phyloP scores from a whole-genome alignment of 1,140 invertebrate genomes.

The Drosophila pseudoananassae region DNA sequence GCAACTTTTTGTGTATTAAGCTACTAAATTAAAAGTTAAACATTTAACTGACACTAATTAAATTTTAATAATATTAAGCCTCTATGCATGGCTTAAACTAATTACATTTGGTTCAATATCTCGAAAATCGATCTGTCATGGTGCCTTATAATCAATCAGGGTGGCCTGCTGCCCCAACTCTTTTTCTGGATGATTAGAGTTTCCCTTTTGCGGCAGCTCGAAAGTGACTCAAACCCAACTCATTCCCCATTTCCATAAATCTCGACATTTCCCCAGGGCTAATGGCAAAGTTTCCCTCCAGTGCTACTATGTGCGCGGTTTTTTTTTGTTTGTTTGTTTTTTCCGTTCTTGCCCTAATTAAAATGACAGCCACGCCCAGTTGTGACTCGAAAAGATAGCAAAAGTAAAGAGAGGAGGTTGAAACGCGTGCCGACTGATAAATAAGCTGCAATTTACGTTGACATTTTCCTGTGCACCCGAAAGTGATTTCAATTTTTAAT shows the following conservation, averaged over 20 bases:
- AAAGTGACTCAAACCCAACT: background rate
- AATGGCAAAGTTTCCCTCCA: slow-evolving; percentile 15
- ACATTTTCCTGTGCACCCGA: slow-evolving; percentile 66
- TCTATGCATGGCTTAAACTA: too few relatives aligned
- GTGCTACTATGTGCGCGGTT: background rate
- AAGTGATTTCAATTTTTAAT: slow-evolving; percentile 81
- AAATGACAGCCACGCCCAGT: slow-evolving; percentile 58
- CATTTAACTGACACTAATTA: too few relatives aligned
- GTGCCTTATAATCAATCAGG: slow-evolving; percentile 27
- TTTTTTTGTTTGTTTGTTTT: slow-evolving; percentile 11
- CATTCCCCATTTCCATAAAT: slow-evolving; percentile 22
- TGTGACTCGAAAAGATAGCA: slow-evolving; percentile 25
- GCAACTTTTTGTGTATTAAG: too few relatives aligned
- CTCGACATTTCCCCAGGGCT: slow-evolving; percentile 6
- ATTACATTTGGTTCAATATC: background rate
- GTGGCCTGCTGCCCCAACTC: background rate
- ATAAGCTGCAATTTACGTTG: slow-evolving; percentile 82
- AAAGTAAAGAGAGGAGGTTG: slow-evolving; percentile 5
- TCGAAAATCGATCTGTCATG: background rate
- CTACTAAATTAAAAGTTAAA: too few relatives aligned
- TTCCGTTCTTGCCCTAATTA: slow-evolving; percentile 59
- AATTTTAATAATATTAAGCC: too few relatives aligned
- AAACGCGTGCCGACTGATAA: slow-evolving; percentile 67
- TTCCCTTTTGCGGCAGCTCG: slow-evolving; percentile 1
- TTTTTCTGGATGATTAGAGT: slow-evolving; percentile 35